Conservation (phyloP, 2,113 vertebrate species). For the Cyrtonyx montezumae region DNA sequence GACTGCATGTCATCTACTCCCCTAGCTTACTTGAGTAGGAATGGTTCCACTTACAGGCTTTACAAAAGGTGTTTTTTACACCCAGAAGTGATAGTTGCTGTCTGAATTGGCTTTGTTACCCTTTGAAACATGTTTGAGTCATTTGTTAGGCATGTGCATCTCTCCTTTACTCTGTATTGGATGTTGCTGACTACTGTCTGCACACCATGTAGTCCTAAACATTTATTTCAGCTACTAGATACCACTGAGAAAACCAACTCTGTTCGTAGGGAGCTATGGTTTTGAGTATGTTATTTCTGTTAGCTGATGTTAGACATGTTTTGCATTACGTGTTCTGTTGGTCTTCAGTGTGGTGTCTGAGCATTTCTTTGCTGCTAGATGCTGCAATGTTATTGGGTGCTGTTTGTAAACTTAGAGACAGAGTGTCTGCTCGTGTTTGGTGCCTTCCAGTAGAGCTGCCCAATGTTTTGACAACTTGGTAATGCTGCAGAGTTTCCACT, state of each 20-base stretch:
- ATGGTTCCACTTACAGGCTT: not conserved
- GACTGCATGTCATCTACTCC: not conserved
- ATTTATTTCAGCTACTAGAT: not conserved
- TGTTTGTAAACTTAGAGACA: slow-evolving; percentile 25
- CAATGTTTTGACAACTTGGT: slow-evolving; percentile 41
- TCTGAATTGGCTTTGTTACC: not conserved
- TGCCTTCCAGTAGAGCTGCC: slow-evolving; percentile 4
- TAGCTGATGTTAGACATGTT: not conserved
- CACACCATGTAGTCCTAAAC: not conserved
- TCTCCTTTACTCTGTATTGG: not conserved
- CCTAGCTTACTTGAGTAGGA: not conserved
- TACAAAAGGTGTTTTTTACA: not conserved
- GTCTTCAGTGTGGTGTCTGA: not conserved
- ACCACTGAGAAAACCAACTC: not conserved
- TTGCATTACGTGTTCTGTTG: not conserved
- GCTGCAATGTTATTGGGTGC: not conserved
- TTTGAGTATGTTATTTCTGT: not conserved
- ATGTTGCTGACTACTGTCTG: not conserved
- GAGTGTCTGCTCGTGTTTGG: slow-evolving; percentile 27
- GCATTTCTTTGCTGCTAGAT: not conserved
- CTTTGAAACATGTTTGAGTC: not conserved
- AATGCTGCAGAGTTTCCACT: not conserved
- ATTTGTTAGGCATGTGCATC: not conserved
- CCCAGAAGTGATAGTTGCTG: not conserved
- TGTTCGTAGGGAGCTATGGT: not conserved